Evolutionary conservation across 2,888 invertebrate species (phyloP).

Genomic region (Phortica magna): DNA sequence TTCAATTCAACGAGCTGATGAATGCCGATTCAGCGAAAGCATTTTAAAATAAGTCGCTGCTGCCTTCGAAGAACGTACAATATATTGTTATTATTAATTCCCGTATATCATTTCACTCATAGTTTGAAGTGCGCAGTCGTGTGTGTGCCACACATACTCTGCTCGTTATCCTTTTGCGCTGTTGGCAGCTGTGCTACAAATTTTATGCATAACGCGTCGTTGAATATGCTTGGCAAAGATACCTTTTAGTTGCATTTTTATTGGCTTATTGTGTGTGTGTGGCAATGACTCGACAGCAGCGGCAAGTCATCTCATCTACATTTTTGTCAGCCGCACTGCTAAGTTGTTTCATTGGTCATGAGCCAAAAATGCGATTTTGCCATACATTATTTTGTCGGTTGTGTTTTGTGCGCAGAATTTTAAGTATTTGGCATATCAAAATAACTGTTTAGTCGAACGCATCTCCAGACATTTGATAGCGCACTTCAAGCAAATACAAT

Average conservation of each 20-base stretch:
- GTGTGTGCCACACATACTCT: too few species aligned
- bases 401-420: slow-evolving; percentile 4
- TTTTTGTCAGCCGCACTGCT: not conserved
- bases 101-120: not conserved
- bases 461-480: not conserved
- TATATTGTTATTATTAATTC: not conserved
- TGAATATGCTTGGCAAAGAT: slow-evolving; percentile 56
- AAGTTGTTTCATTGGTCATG: not conserved
- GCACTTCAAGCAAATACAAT: not conserved
- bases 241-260: slow-evolving; percentile 70
- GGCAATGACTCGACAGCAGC: not conserved
- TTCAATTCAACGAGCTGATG: not conserved
- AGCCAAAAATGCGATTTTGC: not conserved
- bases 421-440: not conserved
- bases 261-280: slow-evolving; percentile 56
- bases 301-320: not conserved
- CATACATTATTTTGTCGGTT: not conserved
- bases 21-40: not conserved
- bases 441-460: not conserved
- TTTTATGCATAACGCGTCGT: slow-evolving; percentile 64
- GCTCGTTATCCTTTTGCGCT: too few species aligned
- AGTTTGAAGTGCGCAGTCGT: too few species aligned
- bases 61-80: not conserved
- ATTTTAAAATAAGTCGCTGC: not conserved
- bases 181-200: not conserved